Evolutionary conservation across 2,888 invertebrate species (phyloP), one percentile per base, ranked within the genome.

Genomic region (Atherix ibis): DNA sequence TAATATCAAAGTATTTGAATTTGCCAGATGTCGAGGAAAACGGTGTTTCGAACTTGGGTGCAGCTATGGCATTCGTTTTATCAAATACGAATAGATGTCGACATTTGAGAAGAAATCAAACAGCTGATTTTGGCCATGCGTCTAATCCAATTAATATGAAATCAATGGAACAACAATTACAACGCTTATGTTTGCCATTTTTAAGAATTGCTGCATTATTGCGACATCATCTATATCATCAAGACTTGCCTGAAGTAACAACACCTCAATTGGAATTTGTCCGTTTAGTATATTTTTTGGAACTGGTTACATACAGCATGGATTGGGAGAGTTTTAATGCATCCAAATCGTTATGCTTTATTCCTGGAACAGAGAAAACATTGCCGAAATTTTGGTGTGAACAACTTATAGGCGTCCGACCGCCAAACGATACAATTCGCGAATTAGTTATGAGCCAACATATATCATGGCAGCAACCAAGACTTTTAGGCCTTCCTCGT

Each of bases 131-230:
- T 8, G 10, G 22, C 10, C 6, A 49, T 16, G 34, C 38, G 33
- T 24, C 42, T 22, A 43, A 10, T 10, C 6, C 6, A 6, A 48
- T 59, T 1, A 56, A 58, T 45, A 46, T 61, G 9, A 56, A 58
- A 39, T 52, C 57, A 3, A 55, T 61, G 54, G 62, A 62, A 40
- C 48, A 52, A 38, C 61, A 80, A 68, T 66, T 91, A 36, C 81
- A 87, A 58, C 73, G 76, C 42, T 62, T 84, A 38, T 79, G 85
- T 49, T 62, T 91, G 40, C 88, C 88, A 13, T 91, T 82, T 60
- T 62, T 92, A 43, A 72, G 91, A 29, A 70, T 89, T 32, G 81
- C 88, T 3, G 73, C 88, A 2, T 63, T 94, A 5, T 64, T 94
- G 32, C 73, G 80, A 32, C 77, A 79, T 55, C 88, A 92, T 64